Percentiles rank a stretch among this genome's conserved stretches.
phyloP scores from a whole-genome alignment of 1,140 invertebrate genomes.

The Diorhabda elongata region DNA sequence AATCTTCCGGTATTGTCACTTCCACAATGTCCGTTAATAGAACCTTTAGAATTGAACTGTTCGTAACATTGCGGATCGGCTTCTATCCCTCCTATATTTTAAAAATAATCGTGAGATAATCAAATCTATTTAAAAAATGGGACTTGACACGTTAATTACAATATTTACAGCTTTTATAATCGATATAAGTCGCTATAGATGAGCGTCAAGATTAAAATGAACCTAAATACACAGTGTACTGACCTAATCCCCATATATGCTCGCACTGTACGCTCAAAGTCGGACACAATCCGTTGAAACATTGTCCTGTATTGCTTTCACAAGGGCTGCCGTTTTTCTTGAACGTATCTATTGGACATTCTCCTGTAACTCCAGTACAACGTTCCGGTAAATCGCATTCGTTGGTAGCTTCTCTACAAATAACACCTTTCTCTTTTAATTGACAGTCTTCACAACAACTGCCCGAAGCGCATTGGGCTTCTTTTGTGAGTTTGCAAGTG shows the following conservation, averaged over 20 bases:
- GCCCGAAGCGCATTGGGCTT: conserved; percentile 87
- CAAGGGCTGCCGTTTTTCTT: conserved; percentile 86
- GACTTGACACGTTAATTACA: too few species aligned
- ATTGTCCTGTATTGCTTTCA: conserved; percentile 61
- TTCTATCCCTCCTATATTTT: conserved; percentile 57
- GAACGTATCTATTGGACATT: conserved; percentile 83
- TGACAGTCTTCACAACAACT: conserved; percentile 77
- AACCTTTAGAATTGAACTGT: conserved; percentile 90
- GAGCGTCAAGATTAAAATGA: too few species aligned
- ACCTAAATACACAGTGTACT: neutral
- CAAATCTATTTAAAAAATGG: too few species aligned
- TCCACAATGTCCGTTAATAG: conserved; percentile 90
- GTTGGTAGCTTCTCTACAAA: conserved; percentile 79
- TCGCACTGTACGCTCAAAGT: conserved; percentile 83
- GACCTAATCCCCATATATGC: conserved; percentile 79
- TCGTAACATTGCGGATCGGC: conserved; percentile 86
- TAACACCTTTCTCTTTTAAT: conserved; percentile 68
- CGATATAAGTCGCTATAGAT: too few species aligned
- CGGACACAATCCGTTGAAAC: conserved; percentile 88
- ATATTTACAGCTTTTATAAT: too few species aligned
- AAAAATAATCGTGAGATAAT: too few species aligned
- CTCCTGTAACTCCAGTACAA: conserved; percentile 79
- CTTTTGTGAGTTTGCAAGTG: conserved; percentile 86
- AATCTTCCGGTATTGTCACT: conserved; percentile 72
- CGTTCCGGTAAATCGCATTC: conserved; percentile 94